Evolutionary conservation across 2,113 vertebrate genomes (phyloP).

Genomic region (Pseudopipra pipra): DNA sequence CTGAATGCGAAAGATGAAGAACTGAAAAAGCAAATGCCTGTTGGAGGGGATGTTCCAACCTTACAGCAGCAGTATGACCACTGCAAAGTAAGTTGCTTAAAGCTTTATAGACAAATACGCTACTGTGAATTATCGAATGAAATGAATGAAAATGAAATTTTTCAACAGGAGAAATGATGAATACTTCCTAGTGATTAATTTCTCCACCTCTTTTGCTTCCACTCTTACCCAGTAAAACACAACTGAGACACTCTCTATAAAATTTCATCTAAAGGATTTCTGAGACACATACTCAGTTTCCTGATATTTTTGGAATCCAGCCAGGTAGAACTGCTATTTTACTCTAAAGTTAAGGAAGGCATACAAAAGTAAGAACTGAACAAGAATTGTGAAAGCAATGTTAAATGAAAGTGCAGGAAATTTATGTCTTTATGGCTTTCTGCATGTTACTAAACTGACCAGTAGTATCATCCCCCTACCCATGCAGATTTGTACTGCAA

Average conservation of each 20-base stretch:
- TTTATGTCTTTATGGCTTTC: background rate
- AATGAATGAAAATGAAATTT: no score
- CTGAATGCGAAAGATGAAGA: constrained; percentile 93
- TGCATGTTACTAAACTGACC: background rate
- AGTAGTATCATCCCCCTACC: background rate
- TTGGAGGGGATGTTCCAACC: constrained; percentile 92
- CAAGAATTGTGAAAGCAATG: background rate
- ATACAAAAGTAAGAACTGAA: background rate
- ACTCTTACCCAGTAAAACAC: background rate
- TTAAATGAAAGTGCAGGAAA: background rate
- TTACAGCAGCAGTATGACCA: constrained; percentile 91
- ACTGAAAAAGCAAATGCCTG: constrained; percentile 93
- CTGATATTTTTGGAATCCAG: background rate
- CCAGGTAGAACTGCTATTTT: background rate
- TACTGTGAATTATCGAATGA: background rate
- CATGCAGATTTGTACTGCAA: background rate
- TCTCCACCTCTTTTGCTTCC: background rate
- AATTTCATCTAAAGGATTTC: background rate
- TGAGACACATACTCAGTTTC: background rate
- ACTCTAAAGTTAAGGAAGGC: background rate
- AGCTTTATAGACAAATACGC: background rate
- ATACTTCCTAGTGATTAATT: background rate
- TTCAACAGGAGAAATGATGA: background rate
- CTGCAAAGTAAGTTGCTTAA: constrained; percentile 80
- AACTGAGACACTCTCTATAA: background rate